These are phyloP conservation scores for Chelmon rostratus DNA, from an alignment of 2,797 vertebrate species.

Conservation along the genomic window DNA sequence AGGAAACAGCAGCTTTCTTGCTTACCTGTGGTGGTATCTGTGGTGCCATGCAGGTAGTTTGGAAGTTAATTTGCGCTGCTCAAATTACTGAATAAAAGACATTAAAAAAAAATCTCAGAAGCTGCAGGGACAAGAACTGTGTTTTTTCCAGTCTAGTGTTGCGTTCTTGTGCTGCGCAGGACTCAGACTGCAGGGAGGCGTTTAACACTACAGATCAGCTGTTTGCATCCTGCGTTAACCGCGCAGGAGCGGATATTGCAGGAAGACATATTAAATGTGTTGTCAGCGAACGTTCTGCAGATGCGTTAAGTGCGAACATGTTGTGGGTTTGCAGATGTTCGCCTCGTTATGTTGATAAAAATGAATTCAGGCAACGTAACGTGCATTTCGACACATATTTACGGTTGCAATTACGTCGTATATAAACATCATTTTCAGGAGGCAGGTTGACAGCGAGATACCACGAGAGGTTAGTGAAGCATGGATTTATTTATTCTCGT, in stretches of 20 bases:
- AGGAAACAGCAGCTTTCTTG: not conserved
- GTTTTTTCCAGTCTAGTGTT: not conserved
- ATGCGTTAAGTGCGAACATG: not conserved
- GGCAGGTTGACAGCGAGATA: not conserved
- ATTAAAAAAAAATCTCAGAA: not conserved
- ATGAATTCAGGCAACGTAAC: not conserved
- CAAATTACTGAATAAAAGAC: too few species aligned
- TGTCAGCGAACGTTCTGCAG: not conserved
- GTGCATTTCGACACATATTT: not conserved
- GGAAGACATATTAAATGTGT: not conserved
- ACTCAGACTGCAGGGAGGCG: not conserved
- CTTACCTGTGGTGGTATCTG: not conserved
- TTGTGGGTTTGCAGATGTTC: not conserved
- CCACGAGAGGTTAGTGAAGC: not conserved
- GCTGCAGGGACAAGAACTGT: not conserved
- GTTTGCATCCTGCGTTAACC: not conserved
- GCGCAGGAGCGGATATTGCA: not conserved
- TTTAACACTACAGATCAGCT: not conserved
- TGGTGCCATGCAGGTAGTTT: not conserved
- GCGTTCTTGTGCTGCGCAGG: not conserved
- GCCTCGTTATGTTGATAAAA: not conserved
- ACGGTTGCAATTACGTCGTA: not conserved
- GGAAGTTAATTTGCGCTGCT: not conserved
- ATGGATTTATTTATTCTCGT: not conserved
- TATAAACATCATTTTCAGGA: not conserved